Base-by-base conservation (phyloP, 1,140 invertebrate genomes). In the Paralvinella palmiformis region DNA sequence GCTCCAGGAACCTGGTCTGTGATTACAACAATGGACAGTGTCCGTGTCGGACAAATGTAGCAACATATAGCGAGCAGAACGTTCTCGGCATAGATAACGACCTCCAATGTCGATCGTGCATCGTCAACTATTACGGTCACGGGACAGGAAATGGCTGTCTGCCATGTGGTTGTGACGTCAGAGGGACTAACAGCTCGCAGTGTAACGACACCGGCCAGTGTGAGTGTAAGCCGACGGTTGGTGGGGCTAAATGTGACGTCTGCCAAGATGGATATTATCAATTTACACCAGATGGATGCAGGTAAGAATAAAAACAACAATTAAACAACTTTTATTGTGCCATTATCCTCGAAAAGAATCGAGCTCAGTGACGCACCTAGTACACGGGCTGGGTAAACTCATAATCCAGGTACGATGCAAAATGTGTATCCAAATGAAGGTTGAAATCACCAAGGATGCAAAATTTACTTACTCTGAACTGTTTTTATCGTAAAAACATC, bases 1-100 rank as follows among this genome's bases (percentile, higher is more conserved):
- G 96, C 55, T 88, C 95, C 15, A 81, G 94, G 63, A 92, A 97
- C 73, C 97, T 98, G 75, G 91, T 96, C 73, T 99, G 97, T 80
- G 92, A 98, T 75, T 85, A 88, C 29, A 85, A 87, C 50, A 92
- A 88, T 59, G 96, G 96, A 0, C 91, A 98, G 72, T 99, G 96
- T 82, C 89, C 90, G 72, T 99, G 96, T 76, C 86, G 91, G 71
- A 85, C 88, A 0, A 96, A 97, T 52, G 72, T 95, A 0, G 94
- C 94, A 0, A 82, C 92, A 45, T 88, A 89, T 63, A 99, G 96
- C 80, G 73, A 78, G 29, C 45, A 58, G 31, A 80, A 76, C 66
- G 55, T 68, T 4, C 56, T 44, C 10, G 76, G 76, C 20, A 72
- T 68, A 63, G 76, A 69, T 66, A 72, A 91, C 74, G 96, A 98